phyloP scores from a whole-genome alignment of 2,888 invertebrate genomes.

The Lochmaea capreae region DNA sequence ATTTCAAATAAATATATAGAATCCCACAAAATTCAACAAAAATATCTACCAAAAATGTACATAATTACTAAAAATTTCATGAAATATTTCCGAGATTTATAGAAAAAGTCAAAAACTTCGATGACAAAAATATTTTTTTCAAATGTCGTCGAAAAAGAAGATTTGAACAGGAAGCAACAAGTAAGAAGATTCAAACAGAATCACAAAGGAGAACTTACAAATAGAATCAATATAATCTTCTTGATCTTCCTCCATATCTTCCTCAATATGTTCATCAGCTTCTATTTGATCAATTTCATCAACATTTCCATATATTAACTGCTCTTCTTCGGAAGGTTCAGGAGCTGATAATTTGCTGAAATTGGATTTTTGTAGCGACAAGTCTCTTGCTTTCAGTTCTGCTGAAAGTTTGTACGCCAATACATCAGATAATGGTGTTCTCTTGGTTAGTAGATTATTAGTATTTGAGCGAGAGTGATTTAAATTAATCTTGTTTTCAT shows the following conservation, averaged over 20 bases:
- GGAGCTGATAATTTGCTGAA: neutral
- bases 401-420: conserved; percentile 22
- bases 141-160: too few species aligned
- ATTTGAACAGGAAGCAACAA: too few species aligned
- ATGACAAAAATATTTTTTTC: too few species aligned
- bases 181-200: too few species aligned
- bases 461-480: neutral
- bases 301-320: conserved; percentile 8
- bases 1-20: too few species aligned
- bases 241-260: conserved; percentile 16
- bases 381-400: conserved; percentile 16
- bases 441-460: neutral
- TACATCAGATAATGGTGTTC: neutral
- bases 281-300: neutral
- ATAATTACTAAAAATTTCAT: too few species aligned
- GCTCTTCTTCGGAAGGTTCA: conserved; percentile 3
- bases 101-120: too few species aligned
- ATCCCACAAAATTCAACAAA: too few species aligned
- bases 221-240: conserved; percentile 26
- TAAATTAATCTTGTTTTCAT: conserved; percentile 12
- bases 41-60: too few species aligned
- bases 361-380: neutral
- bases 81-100: too few species aligned
- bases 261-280: neutral
- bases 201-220: conserved; percentile 17